phyloP scores from a whole-genome alignment of 2,797 vertebrate species.

The Melanotaenia nigrans region DNA sequence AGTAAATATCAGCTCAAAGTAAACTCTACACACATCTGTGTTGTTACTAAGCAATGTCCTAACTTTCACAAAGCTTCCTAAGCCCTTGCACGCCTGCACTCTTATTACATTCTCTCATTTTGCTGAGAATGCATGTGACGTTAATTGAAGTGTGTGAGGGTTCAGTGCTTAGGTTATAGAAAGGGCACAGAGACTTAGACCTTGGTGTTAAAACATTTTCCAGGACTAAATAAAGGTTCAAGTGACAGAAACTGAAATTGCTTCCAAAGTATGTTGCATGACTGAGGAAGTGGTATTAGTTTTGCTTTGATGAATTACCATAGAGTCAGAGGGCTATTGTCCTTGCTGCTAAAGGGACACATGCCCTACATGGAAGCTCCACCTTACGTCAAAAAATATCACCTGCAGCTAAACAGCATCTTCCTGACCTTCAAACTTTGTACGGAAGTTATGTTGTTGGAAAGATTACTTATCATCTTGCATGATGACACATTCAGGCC shows the following conservation, averaged over 20 bases:
- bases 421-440: conserved; percentile 43
- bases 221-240: conserved; percentile 25
- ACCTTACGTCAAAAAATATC: conserved; percentile 20
- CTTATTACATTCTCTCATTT: conserved; percentile 8
- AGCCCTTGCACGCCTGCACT: neutral
- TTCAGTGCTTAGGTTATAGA: conserved; percentile 19
- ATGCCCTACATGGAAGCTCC: conserved; percentile 42
- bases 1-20: conserved; percentile 9
- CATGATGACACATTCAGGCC: conserved; percentile 26
- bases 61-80: conserved; percentile 17
- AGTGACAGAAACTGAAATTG: conserved; percentile 22
- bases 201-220: conserved; percentile 22
- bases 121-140: conserved; percentile 34
- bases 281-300: conserved; percentile 12
- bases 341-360: conserved; percentile 24
- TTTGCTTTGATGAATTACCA: conserved; percentile 59
- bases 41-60: conserved; percentile 9
- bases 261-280: conserved; percentile 12
- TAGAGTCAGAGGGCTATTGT: conserved; percentile 26
- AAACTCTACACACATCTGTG: neutral
- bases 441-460: conserved; percentile 15
- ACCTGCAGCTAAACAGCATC: conserved; percentile 7
- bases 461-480: conserved; percentile 21
- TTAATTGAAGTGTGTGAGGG: conserved; percentile 45
- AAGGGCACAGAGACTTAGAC: conserved; percentile 1